phyloP scores from a whole-genome alignment of 2,888 invertebrate genomes.

The Cephalotes varians region DNA sequence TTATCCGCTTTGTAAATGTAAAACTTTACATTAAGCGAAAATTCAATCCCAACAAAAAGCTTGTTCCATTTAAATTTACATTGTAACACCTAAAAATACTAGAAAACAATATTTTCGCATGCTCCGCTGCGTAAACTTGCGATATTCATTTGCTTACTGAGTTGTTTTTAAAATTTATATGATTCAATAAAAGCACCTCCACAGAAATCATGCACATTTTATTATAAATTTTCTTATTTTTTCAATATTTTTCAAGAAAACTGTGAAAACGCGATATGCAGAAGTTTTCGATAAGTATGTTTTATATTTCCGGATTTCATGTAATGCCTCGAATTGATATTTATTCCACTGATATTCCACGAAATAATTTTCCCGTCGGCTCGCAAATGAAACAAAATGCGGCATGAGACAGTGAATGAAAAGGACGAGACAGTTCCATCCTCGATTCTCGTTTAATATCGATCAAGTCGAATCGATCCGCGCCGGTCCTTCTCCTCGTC shows the following conservation, averaged over 20 bases:
- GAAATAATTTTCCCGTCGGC: constrained; percentile 5
- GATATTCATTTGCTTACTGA: background rate
- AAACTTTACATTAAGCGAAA: constrained; percentile 34
- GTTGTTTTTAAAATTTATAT: background rate
- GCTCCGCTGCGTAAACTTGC: background rate
- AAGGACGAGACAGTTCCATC: constrained; percentile 1
- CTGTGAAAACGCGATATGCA: background rate
- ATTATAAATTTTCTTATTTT: background rate
- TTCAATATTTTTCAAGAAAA: background rate
- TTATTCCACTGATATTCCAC: constrained; percentile 12
- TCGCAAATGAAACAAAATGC: background rate
- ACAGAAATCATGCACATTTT: background rate
- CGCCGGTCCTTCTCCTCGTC: constrained; percentile 22
- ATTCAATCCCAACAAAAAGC: constrained; percentile 1
- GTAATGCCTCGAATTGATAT: constrained; percentile 7
- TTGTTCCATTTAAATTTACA: background rate
- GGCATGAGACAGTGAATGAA: background rate
- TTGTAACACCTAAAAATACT: background rate
- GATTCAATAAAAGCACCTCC: background rate
- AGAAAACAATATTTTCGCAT: background rate
- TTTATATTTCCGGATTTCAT: background rate
- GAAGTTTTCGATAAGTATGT: background rate
- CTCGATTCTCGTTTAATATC: constrained; percentile 42
- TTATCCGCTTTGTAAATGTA: constrained; percentile 35
- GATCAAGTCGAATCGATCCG: constrained; percentile 47